Conservation (phyloP, 1,140 invertebrate genomes). For the Fopius arisanus region DNA sequence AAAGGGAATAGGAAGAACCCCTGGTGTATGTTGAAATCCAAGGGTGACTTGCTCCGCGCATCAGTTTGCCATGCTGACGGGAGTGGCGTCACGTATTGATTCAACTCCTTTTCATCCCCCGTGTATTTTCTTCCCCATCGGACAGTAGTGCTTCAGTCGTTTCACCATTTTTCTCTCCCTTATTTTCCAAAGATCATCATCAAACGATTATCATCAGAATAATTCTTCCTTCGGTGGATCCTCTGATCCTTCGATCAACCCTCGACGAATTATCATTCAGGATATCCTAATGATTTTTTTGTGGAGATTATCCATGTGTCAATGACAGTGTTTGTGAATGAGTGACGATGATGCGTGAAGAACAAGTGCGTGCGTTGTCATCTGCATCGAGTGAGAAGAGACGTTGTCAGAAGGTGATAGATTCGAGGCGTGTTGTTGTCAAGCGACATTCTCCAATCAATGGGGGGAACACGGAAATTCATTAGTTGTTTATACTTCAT, state of each 20-base stretch:
- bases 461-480: not conserved
- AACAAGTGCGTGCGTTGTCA: not conserved
- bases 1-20: not conserved
- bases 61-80: constrained; percentile 44
- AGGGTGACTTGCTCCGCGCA: constrained; percentile 48
- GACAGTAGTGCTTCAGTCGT: not conserved
- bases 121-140: constrained; percentile 21
- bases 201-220: not conserved
- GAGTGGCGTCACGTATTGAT: constrained; percentile 59
- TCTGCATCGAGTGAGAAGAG: not conserved
- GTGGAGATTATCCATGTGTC: not conserved
- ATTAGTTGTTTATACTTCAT: not conserved
- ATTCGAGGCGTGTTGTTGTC: constrained; percentile 19
- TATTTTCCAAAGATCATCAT: not conserved
- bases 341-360: constrained; percentile 9
- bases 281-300: not conserved
- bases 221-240: too few species aligned
- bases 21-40: not conserved
- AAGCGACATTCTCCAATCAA: constrained; percentile 5
- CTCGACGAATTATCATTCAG: too few species aligned
- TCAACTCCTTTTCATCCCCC: constrained; percentile 48
- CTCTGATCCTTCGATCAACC: not conserved
- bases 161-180: not conserved
- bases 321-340: not conserved
- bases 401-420: not conserved